Base-by-base conservation (phyloP, 2,797 vertebrate species). In the Cyclopterus lumpus region DNA sequence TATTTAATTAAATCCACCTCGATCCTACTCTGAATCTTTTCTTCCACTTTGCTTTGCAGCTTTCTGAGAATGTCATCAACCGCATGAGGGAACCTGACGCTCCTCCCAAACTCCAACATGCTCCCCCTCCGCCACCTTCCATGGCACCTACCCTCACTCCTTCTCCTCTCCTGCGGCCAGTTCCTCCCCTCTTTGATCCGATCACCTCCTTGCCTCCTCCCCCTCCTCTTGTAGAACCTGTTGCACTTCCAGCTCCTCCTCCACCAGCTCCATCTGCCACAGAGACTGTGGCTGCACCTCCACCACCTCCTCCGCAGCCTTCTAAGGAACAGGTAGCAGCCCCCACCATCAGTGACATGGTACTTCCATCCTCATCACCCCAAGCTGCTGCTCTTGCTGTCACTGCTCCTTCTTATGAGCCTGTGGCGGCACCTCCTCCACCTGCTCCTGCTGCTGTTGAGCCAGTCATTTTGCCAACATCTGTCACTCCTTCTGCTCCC, bases 1-100 rank as follows among this genome's bases (percentile, higher is more conserved):
- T 22, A 6, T 51, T 48, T 32, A 20, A 38, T 5, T 42, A 8
- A 48, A 49, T 26, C 3, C 9, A 1, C 38, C 1, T 42, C 0
- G 40, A 48, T 67, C 4, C 63, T 69, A 4, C 36, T 49, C 28
- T 77, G 14, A 62, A 42, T 55, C 26, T 15, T 71, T 60, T 69
- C 5, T 67, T 61, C 20, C 8, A 1, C 64, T 84, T 22, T 80
- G 3, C 20, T 82, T 70, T 79, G 6, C 91, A 99, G 98, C 93
- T 99, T 1, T 99, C 98, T 0, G 97, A 99, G 85, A 97, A 95
- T 67, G 94, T 99, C 89, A 98, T 99, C 82, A 97, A 97, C 66
- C 97, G 98, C 7, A 99, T 99, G 98, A 97, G 96, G 91, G 97
- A 99, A 44, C 91, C 96, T 85, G 24, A 76, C 79, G 0, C 69